Percentiles rank a stretch among this genome's conserved stretches.
Conservation (phyloP, 2,797 vertebrate species). For the Paedocypris micromegethes region DNA sequence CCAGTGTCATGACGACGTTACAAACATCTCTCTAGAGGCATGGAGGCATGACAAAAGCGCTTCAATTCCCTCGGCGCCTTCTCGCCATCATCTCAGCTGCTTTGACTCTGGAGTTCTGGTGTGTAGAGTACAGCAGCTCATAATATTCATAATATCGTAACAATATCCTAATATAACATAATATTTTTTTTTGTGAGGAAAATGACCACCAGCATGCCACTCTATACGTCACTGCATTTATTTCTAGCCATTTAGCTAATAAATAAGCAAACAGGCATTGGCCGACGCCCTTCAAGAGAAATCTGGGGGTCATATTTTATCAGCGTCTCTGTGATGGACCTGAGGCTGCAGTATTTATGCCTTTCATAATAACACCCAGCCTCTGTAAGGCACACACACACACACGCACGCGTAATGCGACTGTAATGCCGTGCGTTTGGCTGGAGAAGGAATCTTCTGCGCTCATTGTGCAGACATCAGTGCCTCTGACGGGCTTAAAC, state of each 20-base stretch:
- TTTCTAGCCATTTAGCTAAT: neutral
- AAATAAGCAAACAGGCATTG: conserved; percentile 2
- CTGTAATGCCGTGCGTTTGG: no score
- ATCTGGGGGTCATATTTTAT: neutral
- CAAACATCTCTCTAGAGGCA: neutral
- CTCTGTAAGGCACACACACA: no score
- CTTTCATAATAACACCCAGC: conserved; percentile 1
- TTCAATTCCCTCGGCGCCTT: neutral
- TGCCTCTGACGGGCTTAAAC: conserved; percentile 33
- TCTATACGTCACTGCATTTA: no score
- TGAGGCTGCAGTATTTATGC: conserved; percentile 1
- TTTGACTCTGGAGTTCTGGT: no score
- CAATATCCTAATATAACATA: no score
- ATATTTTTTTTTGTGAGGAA: no score
- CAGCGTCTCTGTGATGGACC: neutral
- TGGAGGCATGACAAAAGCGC: neutral
- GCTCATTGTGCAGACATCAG: conserved; percentile 30
- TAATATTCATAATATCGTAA: no score
- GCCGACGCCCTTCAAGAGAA: neutral
- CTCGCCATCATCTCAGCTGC: no score
- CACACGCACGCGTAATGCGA: no score
- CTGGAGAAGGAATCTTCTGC: neutral
- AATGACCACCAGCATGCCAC: no score
- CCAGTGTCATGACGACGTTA: conserved; percentile 10
- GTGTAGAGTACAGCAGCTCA: no score